Conservation (phyloP, 2,797 vertebrate genomes). For the Otus scops region DNA sequence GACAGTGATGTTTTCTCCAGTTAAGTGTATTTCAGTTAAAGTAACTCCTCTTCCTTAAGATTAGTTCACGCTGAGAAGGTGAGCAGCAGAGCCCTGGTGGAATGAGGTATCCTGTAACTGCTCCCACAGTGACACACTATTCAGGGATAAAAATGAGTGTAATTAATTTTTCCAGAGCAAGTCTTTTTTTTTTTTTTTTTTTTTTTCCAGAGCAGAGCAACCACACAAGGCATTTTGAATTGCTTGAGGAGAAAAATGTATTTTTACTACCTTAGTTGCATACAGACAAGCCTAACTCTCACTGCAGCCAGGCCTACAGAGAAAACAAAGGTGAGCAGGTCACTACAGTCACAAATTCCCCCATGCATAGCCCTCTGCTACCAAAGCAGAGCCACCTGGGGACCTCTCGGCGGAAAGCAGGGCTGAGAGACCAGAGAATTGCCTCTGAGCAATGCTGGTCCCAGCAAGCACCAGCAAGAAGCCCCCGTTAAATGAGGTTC, state of each 20-base stretch:
- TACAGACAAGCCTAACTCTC: background rate
- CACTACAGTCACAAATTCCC: background rate
- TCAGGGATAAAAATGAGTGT: background rate
- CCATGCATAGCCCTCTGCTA: background rate
- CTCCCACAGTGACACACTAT: background rate
- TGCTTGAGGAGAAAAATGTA: background rate
- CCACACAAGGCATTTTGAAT: background rate
- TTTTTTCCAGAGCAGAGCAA: background rate
- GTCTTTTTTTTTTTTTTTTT: background rate
- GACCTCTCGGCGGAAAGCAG: background rate
- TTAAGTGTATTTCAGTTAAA: background rate
- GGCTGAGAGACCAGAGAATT: rapidly evolving
- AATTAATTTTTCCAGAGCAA: background rate
- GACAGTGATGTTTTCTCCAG: background rate
- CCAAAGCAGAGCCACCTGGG: background rate
- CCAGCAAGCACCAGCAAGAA: rapidly evolving
- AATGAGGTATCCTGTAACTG: background rate
- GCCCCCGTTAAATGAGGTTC: background rate
- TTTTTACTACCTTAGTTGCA: background rate
- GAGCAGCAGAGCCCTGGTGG: background rate
- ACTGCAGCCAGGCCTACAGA: background rate
- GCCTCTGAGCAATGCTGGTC: background rate
- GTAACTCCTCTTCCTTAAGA: background rate
- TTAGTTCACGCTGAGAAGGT: background rate
- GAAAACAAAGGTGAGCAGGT: background rate